These are phyloP conservation scores for Anticlea derivata DNA, from an alignment of 2,888 invertebrate genomes.

Conservation along the genomic window DNA sequence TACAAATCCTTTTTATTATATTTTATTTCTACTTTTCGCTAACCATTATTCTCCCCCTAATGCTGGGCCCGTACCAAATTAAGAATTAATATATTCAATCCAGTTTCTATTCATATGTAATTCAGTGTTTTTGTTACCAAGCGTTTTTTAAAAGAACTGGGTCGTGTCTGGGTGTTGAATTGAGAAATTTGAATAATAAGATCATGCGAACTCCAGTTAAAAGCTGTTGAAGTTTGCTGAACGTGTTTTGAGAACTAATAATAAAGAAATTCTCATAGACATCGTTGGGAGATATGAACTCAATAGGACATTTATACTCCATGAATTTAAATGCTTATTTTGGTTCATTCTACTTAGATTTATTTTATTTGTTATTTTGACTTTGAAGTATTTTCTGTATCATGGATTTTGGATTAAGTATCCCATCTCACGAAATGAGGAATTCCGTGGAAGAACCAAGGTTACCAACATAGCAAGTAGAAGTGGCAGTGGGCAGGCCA, in stretches of 20 bases:
- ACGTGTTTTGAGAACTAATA: slow-evolving; percentile 29
- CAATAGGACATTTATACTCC: neutral
- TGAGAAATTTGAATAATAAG: slow-evolving; percentile 77
- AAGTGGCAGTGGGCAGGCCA: too few relatives aligned
- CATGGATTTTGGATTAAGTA: neutral
- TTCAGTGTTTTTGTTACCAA: slow-evolving; percentile 75
- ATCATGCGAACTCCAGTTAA: slow-evolving; percentile 58
- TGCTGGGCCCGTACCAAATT: slow-evolving; percentile 76
- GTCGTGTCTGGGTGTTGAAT: slow-evolving; percentile 74
- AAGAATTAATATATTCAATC: slow-evolving; percentile 79
- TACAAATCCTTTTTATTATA: slow-evolving; percentile 41
- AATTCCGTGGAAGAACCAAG: too few relatives aligned
- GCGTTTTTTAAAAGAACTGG: slow-evolving; percentile 71
- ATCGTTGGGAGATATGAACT: slow-evolving; percentile 5
- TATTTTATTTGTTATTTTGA: neutral
- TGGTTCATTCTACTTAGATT: neutral
- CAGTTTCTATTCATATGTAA: slow-evolving; percentile 81
- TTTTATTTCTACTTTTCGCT: slow-evolving; percentile 70
- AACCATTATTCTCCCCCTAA: slow-evolving; percentile 75
- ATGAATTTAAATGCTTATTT: slow-evolving; percentile 12
- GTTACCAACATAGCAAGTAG: too few relatives aligned
- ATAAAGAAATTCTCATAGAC: slow-evolving; percentile 19
- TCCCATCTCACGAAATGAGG: too few relatives aligned
- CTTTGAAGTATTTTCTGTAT: neutral
- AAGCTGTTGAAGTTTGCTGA: slow-evolving; percentile 25